Percentiles rank a stretch among this genome's conserved stretches.
These are phyloP conservation scores for Taurulus bubalis DNA, from an alignment of 2,113 vertebrate species.

Conservation along the genomic window DNA sequence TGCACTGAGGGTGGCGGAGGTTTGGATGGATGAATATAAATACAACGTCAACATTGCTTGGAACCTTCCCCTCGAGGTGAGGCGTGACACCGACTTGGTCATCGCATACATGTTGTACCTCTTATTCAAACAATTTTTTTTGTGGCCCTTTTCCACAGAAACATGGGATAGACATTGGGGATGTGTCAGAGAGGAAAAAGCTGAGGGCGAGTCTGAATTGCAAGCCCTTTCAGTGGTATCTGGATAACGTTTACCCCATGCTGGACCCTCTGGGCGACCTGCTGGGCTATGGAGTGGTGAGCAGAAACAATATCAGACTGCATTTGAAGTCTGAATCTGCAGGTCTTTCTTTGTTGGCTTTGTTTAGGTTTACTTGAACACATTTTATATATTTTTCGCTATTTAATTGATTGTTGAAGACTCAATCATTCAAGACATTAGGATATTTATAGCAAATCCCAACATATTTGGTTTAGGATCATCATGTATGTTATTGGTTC, in stretches of 20 bases:
- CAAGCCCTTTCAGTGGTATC: constrained; percentile 95
- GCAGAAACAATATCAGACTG: constrained; percentile 26
- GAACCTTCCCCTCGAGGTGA: constrained; percentile 82
- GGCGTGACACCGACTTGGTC: background rate
- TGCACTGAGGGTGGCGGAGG: constrained; percentile 83
- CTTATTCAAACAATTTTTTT: too few species aligned
- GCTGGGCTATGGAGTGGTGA: constrained; percentile 75
- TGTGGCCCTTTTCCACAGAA: constrained; percentile 77
- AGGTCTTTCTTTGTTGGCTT: background rate
- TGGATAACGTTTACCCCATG: constrained; percentile 91
- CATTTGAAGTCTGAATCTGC: background rate
- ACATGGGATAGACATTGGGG: constrained; percentile 93
- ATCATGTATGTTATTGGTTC: too few species aligned
- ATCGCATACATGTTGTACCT: background rate
- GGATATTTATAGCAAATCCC: too few species aligned
- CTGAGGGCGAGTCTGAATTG: constrained; percentile 90
- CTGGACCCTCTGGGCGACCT: constrained; percentile 73
- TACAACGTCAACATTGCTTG: constrained; percentile 84
- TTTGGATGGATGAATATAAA: constrained; percentile 88
- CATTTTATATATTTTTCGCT: background rate
- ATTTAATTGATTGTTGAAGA: too few species aligned
- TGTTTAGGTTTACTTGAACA: background rate
- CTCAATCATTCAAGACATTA: too few species aligned
- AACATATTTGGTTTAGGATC: too few species aligned
- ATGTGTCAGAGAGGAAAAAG: constrained; percentile 91